Base-by-base conservation (phyloP, 2,888 invertebrate genomes). In the Plebejus anna region DNA sequence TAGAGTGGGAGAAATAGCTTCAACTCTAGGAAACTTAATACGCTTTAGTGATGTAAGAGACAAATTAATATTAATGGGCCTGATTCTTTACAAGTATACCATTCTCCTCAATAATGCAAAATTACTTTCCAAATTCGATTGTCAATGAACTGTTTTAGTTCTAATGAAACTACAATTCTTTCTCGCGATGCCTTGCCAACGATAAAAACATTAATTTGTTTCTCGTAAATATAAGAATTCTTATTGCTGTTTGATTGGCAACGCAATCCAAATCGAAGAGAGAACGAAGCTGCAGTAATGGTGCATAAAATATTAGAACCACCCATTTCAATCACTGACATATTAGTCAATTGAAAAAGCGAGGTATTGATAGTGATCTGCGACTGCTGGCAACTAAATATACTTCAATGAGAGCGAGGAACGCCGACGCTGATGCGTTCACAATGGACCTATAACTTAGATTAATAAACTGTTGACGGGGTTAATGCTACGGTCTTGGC, bases 361-460 rank as follows among this genome's bases (percentile, higher is more conserved):
- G 66, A 66, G 32, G 11, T 13, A 55, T 75, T 76, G 80, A 78
- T 79, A 78, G 79, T 80, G 80, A 80, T 78, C 78, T 78, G 78
- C 76, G 61, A 77, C 79, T 76, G 77, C 77, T 77, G 78, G 78
- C 66, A 73, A 71, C 59, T 57, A 61, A 61, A 57, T 71, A 72
- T 70, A 78, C 72, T 78, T 78, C 76, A 75, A 77, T 78, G 77
- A 77, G 77, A 38, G 75, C 76, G 70, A 76, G 75, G 77, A 73
- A 78, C 75, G 70, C 77, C 77, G 79, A 78, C 78, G 28, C 28
- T 73, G 73, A 73, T 73, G 73, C 55, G 16, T 28, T 73, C 76
- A 80, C 80, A 80, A 80, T 80, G 79, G 79, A 78, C 76, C 81
- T 78, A 81, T 81, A 80, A 81, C 77, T 81, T 79, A 79, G 76